phyloP scores from a whole-genome alignment of 2,113 vertebrate genomes.

The Lophotis ruficrista region DNA sequence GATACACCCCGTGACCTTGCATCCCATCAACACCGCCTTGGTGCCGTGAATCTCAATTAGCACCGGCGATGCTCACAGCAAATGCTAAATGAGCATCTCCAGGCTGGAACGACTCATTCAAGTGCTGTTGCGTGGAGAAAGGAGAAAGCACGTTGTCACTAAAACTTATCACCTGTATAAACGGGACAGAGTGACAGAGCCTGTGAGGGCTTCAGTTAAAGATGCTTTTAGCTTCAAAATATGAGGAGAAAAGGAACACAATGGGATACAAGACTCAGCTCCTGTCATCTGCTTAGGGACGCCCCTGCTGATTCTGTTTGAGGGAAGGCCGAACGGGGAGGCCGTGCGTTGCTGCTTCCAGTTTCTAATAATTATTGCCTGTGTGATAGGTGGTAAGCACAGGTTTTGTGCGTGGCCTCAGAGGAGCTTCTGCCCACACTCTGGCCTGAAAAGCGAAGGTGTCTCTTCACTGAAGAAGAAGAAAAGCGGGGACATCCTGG shows the following conservation, averaged over 20 bases:
- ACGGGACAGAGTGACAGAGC: not conserved
- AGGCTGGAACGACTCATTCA: not conserved
- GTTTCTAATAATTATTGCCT: not conserved
- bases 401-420: not conserved
- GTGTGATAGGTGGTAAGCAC: accelerated
- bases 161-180: not conserved
- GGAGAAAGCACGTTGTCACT: not conserved
- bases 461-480: not conserved
- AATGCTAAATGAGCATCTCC: not conserved
- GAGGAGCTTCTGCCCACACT: not conserved
- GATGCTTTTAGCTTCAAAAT: not conserved
- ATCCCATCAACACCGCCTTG: not conserved
- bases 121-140: not conserved
- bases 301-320: accelerated
- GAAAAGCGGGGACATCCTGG: accelerated
- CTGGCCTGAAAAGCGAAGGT: not conserved
- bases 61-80: accelerated
- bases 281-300: not conserved
- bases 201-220: no score
- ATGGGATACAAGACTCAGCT: not conserved
- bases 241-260: accelerated
- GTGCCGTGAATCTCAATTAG: not conserved
- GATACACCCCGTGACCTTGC: not conserved
- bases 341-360: not conserved
- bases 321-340: not conserved